Evolutionary conservation across 2,797 vertebrate genomes (phyloP).

Genomic region (Todus mexicanus): DNA sequence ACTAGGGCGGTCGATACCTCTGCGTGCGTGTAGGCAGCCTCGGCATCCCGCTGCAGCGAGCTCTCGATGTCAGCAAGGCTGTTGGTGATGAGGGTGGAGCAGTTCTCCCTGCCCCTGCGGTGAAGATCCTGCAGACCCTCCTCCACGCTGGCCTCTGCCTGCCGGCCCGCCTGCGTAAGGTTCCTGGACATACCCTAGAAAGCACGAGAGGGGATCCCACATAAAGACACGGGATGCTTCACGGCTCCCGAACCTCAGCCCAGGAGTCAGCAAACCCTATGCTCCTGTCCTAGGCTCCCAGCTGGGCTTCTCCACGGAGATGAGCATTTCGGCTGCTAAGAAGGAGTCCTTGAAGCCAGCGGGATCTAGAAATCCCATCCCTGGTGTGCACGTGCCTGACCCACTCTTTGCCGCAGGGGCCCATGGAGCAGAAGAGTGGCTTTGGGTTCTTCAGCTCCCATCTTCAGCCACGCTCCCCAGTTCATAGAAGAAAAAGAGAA

Average conservation of each 20-base stretch:
- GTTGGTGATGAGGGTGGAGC: conserved; percentile 41
- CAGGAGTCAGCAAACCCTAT: not conserved
- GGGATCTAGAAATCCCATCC: not conserved
- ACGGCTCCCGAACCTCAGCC: not conserved
- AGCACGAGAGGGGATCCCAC: not conserved
- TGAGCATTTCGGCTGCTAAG: not conserved
- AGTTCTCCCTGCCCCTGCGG: conserved; percentile 53
- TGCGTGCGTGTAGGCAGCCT: conserved; percentile 75
- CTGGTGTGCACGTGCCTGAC: not conserved
- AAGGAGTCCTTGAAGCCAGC: not conserved
- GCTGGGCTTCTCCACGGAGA: not conserved
- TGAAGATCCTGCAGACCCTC: conserved; percentile 32
- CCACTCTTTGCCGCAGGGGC: not conserved
- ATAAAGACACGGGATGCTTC: not conserved
- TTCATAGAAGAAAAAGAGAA: not conserved
- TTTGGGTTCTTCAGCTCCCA: not conserved
- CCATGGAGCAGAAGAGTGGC: not conserved
- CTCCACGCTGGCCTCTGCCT: conserved; percentile 53
- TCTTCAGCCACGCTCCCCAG: rapidly evolving
- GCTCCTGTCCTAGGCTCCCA: not conserved
- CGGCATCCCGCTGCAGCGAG: conserved; percentile 76
- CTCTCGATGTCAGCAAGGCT: conserved; percentile 60
- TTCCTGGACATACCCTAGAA: conserved; percentile 81
- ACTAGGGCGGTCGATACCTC: conserved; percentile 70
- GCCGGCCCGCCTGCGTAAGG: conserved; percentile 57